These are phyloP conservation scores for Henicopernis longicauda DNA, from an alignment of 2,113 vertebrate species.

Conservation along the genomic window DNA sequence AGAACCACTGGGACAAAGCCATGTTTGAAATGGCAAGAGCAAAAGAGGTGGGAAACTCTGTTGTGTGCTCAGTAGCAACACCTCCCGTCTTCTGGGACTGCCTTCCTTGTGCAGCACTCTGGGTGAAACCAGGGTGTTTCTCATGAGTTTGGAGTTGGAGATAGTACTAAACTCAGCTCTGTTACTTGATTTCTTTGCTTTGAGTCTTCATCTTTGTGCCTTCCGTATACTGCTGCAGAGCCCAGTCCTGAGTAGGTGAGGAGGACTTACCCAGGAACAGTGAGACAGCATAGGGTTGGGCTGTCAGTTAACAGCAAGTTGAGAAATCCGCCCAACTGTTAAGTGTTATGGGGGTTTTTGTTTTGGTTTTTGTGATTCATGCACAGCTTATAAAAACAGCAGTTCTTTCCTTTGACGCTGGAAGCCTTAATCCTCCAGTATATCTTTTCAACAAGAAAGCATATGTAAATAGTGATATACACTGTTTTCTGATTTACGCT, in stretches of 20 bases:
- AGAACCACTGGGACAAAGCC: not conserved
- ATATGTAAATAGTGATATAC: not conserved
- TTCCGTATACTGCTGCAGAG: not conserved
- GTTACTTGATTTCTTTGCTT: not conserved
- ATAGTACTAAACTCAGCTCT: not conserved
- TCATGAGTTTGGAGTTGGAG: not conserved
- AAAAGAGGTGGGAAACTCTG: not conserved
- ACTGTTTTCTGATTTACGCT: not conserved
- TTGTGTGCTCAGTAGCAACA: accelerated
- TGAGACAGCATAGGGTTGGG: not conserved
- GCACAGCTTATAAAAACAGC: constrained; percentile 5
- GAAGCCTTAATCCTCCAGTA: not conserved
- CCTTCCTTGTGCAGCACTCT: not conserved
- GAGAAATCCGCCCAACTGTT: not conserved
- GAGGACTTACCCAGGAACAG: not conserved
- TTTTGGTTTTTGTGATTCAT: constrained; percentile 36
- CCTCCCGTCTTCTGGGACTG: not conserved
- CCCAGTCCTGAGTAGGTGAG: not conserved
- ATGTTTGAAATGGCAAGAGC: not conserved
- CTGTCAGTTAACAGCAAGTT: not conserved
- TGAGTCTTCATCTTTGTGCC: not conserved
- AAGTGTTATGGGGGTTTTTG: not conserved
- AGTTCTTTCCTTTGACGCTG: not conserved
- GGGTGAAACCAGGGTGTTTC: not conserved
- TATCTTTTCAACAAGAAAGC: not conserved